Evolutionary conservation across 2,797 vertebrate species (phyloP).

Genomic region (Danio aesculapii): DNA sequence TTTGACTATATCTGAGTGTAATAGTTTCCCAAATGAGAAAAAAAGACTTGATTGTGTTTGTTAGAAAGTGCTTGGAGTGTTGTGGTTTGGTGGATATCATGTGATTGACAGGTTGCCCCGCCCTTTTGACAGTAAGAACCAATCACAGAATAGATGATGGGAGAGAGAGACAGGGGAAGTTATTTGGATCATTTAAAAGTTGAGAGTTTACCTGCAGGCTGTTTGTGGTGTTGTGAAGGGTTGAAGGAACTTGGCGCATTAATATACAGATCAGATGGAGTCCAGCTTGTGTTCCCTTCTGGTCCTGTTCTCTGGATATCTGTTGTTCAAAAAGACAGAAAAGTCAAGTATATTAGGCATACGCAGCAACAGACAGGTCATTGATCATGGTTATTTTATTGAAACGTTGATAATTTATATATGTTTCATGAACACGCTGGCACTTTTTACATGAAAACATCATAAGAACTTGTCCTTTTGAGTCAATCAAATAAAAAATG

Average conservation of each 20-base stretch:
- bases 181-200: not conserved
- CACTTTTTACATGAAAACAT: not conserved
- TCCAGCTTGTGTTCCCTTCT: not conserved
- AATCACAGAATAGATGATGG: too few species aligned
- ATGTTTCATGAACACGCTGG: not conserved
- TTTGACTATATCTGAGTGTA: too few species aligned
- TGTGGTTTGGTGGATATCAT: too few species aligned
- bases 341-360: not conserved
- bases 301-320: not conserved
- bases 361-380: not conserved
- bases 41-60: too few species aligned
- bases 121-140: too few species aligned
- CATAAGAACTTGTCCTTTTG: not conserved
- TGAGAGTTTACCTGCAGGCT: slow-evolving; percentile 23
- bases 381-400: not conserved
- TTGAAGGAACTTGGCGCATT: slow-evolving; percentile 19
- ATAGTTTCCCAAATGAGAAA: too few species aligned
- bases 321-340: slow-evolving; percentile 14
- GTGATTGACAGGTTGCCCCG: too few species aligned
- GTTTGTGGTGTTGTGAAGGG: not conserved
- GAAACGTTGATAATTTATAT: too few species aligned
- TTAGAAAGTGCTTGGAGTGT: too few species aligned
- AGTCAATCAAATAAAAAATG: not conserved
- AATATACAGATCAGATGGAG: slow-evolving; percentile 1
- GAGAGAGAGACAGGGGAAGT: not conserved